Evolutionary conservation across 2,888 invertebrate genomes (phyloP).

Genomic region (Timandra comae): DNA sequence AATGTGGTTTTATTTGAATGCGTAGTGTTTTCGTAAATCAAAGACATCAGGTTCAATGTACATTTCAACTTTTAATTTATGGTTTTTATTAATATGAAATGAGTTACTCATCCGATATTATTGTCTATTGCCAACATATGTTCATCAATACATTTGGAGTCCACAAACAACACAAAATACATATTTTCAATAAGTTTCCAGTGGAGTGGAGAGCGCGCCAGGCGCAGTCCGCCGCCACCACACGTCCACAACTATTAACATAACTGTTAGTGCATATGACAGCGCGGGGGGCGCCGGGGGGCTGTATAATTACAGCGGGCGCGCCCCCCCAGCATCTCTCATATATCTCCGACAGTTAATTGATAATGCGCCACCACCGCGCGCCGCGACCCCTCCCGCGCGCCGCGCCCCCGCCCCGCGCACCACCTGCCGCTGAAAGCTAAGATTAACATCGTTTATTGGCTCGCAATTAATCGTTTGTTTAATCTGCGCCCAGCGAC

Average conservation of each 20-base stretch:
- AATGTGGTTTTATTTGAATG: no score
- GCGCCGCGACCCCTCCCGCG: conserved; percentile 6
- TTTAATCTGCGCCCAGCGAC: conserved; percentile 52
- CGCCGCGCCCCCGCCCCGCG: conserved; percentile 4
- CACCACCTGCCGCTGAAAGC: conserved; percentile 63
- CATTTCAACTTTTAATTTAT: no score
- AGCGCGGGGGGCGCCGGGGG: conserved; percentile 22
- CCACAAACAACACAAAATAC: no score
- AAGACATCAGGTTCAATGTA: no score
- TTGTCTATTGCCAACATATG: no score
- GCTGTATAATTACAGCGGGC: conserved; percentile 38
- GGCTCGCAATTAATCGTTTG: conserved; percentile 53
- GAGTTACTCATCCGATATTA: no score
- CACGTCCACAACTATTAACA: conserved; percentile 33
- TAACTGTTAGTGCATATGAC: conserved; percentile 50
- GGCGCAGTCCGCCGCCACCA: conserved; percentile 4
- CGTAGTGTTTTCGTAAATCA: no score
- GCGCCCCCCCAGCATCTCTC: conserved; percentile 31
- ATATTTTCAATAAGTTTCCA: conserved; percentile 3
- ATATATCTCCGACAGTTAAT: conserved; percentile 42
- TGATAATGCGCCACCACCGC: conserved; percentile 44
- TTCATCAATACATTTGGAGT: no score
- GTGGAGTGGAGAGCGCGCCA: background rate
- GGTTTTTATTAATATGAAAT: no score
- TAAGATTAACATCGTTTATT: conserved; percentile 63